phyloP scores from a whole-genome alignment of 1,140 invertebrate genomes.

The Drosophila ficusphila region DNA sequence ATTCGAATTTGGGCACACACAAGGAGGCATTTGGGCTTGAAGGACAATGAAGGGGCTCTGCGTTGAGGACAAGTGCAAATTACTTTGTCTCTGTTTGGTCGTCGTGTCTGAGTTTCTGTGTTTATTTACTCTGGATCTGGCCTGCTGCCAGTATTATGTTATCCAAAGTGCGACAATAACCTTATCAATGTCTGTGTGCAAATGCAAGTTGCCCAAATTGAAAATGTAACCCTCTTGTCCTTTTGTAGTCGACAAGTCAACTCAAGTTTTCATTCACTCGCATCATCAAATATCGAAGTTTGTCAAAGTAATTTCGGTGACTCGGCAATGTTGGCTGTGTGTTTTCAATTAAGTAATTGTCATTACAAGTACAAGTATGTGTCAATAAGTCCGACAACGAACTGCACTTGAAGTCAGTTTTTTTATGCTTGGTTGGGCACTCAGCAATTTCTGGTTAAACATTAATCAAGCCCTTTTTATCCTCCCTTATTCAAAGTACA shows the following conservation, averaged over 20 bases:
- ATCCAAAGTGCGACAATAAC: constrained; percentile 46
- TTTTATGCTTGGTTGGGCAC: constrained; percentile 38
- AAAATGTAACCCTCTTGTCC: constrained; percentile 48
- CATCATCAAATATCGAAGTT: constrained; percentile 47
- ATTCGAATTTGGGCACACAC: constrained; percentile 51
- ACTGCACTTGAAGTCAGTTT: constrained; percentile 25
- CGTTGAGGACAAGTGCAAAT: constrained; percentile 45
- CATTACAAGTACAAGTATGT: constrained; percentile 33
- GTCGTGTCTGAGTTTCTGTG: constrained; percentile 31
- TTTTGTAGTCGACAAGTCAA: constrained; percentile 54
- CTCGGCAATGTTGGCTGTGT: constrained; percentile 12
- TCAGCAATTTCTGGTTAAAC: constrained; percentile 42
- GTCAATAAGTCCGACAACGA: constrained; percentile 42
- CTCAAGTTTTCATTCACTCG: constrained; percentile 17
- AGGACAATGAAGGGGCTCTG: neutral
- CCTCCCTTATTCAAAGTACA: constrained; percentile 2
- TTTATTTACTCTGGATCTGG: constrained; percentile 48
- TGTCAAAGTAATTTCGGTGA: constrained; percentile 48
- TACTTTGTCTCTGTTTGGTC: constrained; percentile 62
- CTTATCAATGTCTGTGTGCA: constrained; percentile 57
- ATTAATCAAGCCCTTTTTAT: constrained; percentile 43
- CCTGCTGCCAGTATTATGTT: constrained; percentile 44
- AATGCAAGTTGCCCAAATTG: constrained; percentile 39
- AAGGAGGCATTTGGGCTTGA: neutral
- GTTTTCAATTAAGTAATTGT: constrained; percentile 65